These are phyloP conservation scores for Amphibalanus amphitrite DNA, from an alignment of 1,140 invertebrate species.

Conservation along the genomic window DNA sequence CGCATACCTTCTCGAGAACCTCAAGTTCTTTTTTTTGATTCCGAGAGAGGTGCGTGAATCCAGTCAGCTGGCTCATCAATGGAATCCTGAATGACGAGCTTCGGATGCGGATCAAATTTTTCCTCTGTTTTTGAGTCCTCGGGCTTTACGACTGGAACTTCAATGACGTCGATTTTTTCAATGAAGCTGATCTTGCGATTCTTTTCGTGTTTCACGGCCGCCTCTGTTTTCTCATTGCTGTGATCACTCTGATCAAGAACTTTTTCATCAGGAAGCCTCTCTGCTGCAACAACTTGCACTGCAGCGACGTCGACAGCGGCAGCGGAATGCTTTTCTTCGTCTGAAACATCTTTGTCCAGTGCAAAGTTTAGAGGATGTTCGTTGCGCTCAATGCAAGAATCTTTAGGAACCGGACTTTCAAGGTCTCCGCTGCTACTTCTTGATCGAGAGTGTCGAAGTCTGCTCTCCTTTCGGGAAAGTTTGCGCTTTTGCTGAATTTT, in stretches of 20 bases:
- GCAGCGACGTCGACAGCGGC: background rate
- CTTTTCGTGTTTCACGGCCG: background rate
- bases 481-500: background rate
- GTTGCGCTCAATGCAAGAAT: background rate
- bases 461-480: background rate
- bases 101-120: background rate
- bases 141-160: too few species aligned
- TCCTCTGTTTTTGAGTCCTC: background rate
- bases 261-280: too few species aligned
- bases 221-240: background rate
- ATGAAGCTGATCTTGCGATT: background rate
- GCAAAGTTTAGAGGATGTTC: background rate
- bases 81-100: background rate
- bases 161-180: background rate
- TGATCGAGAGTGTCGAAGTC: background rate
- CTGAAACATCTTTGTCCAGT: background rate
- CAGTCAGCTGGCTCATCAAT: background rate
- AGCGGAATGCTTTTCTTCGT: background rate
- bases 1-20: background rate
- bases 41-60: background rate
- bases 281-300: too few species aligned
- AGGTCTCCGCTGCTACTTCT: background rate
- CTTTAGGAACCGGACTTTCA: background rate
- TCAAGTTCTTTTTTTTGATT: background rate
- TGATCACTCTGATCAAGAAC: too few species aligned